These are phyloP conservation scores for Morpho deidamia DNA, from an alignment of 2,888 invertebrate genomes.

Conservation along the genomic window DNA sequence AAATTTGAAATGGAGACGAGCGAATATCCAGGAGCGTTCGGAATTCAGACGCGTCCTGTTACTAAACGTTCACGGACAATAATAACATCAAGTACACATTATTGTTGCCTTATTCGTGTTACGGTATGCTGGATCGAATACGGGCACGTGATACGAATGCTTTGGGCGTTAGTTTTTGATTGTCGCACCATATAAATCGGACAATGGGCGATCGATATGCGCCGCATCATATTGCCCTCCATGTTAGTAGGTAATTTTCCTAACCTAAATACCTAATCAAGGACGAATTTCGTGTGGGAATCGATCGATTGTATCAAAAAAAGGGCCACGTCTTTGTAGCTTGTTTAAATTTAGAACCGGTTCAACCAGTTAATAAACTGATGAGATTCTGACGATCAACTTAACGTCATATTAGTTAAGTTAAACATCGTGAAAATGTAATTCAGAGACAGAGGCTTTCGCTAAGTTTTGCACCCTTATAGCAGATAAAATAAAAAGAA, in stretches of 20 bases:
- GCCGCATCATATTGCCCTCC: conserved; percentile 40
- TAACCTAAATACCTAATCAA: conserved; percentile 67
- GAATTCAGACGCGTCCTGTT: conserved; percentile 46
- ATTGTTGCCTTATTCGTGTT: conserved; percentile 67
- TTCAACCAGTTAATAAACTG: no score
- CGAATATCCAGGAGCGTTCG: conserved; percentile 18
- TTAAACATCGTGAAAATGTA: no score
- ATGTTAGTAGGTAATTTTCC: conserved; percentile 59
- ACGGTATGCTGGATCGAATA: conserved; percentile 76
- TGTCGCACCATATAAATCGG: conserved; percentile 51
- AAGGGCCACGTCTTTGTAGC: no score
- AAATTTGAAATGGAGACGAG: conserved; percentile 28
- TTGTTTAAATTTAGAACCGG: no score
- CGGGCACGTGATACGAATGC: conserved; percentile 64
- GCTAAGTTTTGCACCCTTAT: no score
- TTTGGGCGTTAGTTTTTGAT: conserved; percentile 47
- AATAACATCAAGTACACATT: conserved; percentile 48
- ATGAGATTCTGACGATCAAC: no score
- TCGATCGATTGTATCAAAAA: conserved; percentile 7
- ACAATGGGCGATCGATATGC: conserved; percentile 68
- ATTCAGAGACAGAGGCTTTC: no score
- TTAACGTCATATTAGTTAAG: no score
- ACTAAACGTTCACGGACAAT: conserved; percentile 51
- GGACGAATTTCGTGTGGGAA: conserved; percentile 54
- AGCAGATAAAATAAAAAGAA: no score